Percentiles rank a stretch among this genome's conserved stretches.
Evolutionary conservation across 2,888 invertebrate genomes (phyloP).

Genomic region (Lamellibrachia columna): DNA sequence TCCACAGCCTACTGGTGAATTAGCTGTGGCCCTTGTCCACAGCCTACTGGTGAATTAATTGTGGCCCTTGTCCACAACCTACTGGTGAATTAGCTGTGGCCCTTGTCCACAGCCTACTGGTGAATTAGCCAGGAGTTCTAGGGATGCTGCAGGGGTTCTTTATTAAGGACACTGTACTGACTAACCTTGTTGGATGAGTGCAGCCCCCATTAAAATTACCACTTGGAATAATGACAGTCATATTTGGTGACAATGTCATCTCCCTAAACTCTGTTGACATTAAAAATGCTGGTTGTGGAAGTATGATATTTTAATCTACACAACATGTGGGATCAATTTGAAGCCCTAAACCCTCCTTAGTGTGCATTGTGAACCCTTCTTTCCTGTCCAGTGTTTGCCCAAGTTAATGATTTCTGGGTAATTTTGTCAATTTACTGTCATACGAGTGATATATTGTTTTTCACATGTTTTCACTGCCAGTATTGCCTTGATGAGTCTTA

Average conservation of each 20-base stretch:
- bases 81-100: too few relatives aligned
- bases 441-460: not conserved
- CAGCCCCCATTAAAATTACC: not conserved
- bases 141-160: not conserved
- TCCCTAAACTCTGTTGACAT: not conserved
- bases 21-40: too few relatives aligned
- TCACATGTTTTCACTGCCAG: not conserved
- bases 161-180: not conserved
- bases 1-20: too few relatives aligned
- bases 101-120: too few relatives aligned
- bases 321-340: not conserved
- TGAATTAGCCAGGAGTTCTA: not conserved
- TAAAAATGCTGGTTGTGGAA: not conserved
- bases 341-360: slow-evolving; percentile 4
- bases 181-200: not conserved
- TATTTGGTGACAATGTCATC: not conserved
- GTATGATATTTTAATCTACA: not conserved
- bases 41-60: too few relatives aligned
- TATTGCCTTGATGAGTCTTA: not conserved
- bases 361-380: not conserved
- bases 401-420: not conserved
- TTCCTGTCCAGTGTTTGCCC: not conserved
- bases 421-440: not conserved
- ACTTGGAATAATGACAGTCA: not conserved
- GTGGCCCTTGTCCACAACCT: too few relatives aligned